Percentiles rank a stretch among this genome's conserved stretches.
Conservation (phyloP, 2,797 vertebrate genomes). For the Myotis pilosus region DNA sequence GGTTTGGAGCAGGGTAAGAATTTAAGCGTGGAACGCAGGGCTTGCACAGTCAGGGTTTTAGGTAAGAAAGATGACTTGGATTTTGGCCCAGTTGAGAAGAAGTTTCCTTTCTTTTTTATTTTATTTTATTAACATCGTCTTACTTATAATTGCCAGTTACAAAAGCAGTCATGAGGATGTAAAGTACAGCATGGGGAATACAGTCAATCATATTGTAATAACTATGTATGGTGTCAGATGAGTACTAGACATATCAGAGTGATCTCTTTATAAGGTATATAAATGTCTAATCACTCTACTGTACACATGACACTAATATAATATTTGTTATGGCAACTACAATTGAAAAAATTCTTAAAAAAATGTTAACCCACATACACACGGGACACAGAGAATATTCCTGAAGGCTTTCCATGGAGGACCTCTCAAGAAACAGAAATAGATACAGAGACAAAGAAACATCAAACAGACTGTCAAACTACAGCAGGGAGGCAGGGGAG, state of each 20-base stretch:
- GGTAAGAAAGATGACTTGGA: neutral
- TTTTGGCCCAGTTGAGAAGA: neutral
- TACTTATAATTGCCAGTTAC: neutral
- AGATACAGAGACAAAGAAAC: too few species aligned
- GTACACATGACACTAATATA: neutral
- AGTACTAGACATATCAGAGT: neutral
- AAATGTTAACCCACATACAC: neutral
- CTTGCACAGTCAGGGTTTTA: neutral
- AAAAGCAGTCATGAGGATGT: neutral
- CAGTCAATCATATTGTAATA: neutral
- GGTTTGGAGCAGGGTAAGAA: conserved; percentile 26
- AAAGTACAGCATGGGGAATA: neutral
- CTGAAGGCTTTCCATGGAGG: neutral
- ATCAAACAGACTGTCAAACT: too few species aligned
- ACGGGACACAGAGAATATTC: neutral
- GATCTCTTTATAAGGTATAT: neutral
- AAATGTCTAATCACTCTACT: neutral
- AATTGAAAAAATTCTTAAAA: neutral
- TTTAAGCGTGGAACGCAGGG: neutral
- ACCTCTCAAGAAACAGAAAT: neutral
- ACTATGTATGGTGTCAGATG: neutral
- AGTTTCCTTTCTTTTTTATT: neutral
- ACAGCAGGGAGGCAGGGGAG: too few species aligned
- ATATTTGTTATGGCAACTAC: neutral
- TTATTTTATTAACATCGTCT: neutral